These are phyloP conservation scores for Bombus fervidus DNA, from an alignment of 1,140 invertebrate species.

Conservation along the genomic window DNA sequence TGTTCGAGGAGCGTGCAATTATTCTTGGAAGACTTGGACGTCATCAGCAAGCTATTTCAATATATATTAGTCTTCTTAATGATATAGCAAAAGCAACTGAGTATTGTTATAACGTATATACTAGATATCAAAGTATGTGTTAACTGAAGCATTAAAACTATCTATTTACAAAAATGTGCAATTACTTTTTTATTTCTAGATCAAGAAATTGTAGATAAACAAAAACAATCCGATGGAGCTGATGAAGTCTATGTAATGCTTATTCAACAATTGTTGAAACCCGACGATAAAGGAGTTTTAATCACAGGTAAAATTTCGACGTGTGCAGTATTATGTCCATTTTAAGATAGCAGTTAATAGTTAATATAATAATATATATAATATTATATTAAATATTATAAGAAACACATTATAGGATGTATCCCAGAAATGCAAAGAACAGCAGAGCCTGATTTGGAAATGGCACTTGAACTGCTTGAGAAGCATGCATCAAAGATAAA, in stretches of 20 bases:
- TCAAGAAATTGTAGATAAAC: constrained; percentile 72
- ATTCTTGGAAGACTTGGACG: constrained; percentile 93
- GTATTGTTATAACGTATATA: constrained; percentile 91
- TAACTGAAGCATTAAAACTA: neutral
- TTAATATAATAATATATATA: neutral
- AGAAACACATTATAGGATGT: constrained; percentile 79
- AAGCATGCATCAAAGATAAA: constrained; percentile 92
- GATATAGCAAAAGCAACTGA: constrained; percentile 91
- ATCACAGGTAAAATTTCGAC: constrained; percentile 71
- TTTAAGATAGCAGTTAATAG: neutral
- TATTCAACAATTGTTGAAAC: constrained; percentile 86
- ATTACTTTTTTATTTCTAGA: constrained; percentile 53
- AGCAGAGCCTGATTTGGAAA: constrained; percentile 88
- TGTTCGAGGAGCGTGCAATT: constrained; percentile 96
- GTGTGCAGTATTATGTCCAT: neutral
- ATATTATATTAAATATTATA: neutral
- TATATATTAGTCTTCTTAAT: constrained; percentile 93
- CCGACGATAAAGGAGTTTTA: constrained; percentile 81
- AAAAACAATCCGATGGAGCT: constrained; percentile 78
- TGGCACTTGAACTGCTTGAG: constrained; percentile 90
- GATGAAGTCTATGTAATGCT: constrained; percentile 87
- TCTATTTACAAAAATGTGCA: neutral
- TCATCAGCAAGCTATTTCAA: constrained; percentile 95
- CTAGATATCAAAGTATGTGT: constrained; percentile 75
- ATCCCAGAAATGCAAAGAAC: constrained; percentile 81